Evolutionary conservation across 1,140 invertebrate species (phyloP), one percentile per base, ranked within the genome.

Genomic region (Calephelis nemesis): DNA sequence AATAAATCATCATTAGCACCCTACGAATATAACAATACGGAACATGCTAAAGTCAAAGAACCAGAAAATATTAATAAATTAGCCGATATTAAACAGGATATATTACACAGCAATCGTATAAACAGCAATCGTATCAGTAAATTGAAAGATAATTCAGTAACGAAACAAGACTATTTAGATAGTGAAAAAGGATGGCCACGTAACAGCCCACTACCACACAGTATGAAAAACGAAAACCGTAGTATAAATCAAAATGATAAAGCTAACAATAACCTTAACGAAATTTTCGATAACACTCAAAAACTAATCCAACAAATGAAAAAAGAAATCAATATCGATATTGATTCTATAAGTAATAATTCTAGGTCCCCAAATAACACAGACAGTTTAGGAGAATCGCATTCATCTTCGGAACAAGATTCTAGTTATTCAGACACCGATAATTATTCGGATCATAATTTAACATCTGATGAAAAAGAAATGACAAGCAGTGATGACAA

Each of bases 231-330:
- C 47, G 19, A 67, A 39, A 67, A 60, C 39, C 62, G 70, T 70
- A 39, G 2, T 40, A 45, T 50, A 68, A 65, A 54, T 2, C 69
- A 69, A 47, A 74, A 58, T 78, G 84, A 66, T 80, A 82, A 66
- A 87, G 82, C 77, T 65, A 85, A 47, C 6, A 93, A 90, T 69
- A 93, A 94, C 75, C 83, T 94, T 4, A 93, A 85, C 63, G 92
- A 93, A 69, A 88, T 94, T 45, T 93, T 94, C 5, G 91, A 93
- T 65, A 93, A 93, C 62, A 94, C 93, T 9, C 93, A 94, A 77
- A 90, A 90, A 47, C 71, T 94, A 67, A 94, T 94, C 60, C 93
- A 94, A 69, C 93, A 93, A 87, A 94, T 94, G 93, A 93, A 92
- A 79, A 93, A 93, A 70, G 93, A 94, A 89, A 93, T 94, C 68